Percentiles rank a stretch among this genome's conserved stretches.
Conservation (phyloP, 2,113 vertebrate genomes). For the Xyliphius kryptos region DNA sequence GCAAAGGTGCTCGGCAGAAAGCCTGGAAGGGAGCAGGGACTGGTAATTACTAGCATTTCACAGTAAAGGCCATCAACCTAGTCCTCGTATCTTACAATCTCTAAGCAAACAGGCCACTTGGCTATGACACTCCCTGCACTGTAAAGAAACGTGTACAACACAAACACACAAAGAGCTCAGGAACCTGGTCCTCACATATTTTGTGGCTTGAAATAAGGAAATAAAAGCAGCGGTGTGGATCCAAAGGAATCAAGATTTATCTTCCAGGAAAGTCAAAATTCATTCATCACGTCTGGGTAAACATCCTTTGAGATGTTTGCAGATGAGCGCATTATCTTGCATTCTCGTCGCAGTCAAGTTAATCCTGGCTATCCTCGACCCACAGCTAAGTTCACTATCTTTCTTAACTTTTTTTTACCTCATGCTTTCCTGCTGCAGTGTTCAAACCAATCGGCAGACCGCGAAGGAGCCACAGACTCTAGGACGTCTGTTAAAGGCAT, state of each 20-base stretch:
- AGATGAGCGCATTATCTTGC: conserved; percentile 24
- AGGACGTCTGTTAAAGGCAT: conserved; percentile 10
- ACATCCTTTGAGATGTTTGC: too few species aligned
- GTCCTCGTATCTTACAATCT: conserved; percentile 7
- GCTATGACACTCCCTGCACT: neutral
- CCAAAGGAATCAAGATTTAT: conserved; percentile 7
- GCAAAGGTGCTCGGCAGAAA: neutral
- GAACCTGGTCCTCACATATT: too few species aligned
- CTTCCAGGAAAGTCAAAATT: neutral
- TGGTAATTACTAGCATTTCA: conserved; percentile 31
- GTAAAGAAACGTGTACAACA: neutral
- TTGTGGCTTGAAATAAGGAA: too few species aligned
- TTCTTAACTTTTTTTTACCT: too few species aligned
- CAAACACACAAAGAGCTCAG: too few species aligned
- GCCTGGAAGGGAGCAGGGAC: conserved; percentile 1
- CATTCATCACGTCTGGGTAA: conserved; percentile 15
- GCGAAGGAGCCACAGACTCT: neutral
- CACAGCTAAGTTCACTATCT: too few species aligned
- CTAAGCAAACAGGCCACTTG: neutral
- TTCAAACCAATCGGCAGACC: too few species aligned
- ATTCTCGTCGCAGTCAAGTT: conserved; percentile 4
- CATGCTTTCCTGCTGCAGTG: too few species aligned
- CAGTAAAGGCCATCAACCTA: conserved; percentile 2
- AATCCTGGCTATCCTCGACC: neutral
- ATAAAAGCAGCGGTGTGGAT: neutral